Evolutionary conservation across 2,113 vertebrate genomes (phyloP).

Genomic region (Otis tarda): DNA sequence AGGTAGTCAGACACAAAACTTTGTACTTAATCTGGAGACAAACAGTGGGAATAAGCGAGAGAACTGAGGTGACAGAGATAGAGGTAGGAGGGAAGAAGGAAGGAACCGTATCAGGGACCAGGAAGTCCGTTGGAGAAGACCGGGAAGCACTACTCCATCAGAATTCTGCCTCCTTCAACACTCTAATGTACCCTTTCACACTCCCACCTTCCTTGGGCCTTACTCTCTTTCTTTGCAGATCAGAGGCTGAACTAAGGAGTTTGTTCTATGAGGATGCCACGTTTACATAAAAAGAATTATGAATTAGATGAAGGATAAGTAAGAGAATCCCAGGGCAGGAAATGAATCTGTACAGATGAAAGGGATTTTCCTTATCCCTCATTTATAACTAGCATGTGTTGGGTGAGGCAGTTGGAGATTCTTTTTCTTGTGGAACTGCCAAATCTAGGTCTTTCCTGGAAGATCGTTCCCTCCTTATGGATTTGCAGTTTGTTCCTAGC

Average conservation of each 20-base stretch:
- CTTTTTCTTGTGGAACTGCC: conserved; percentile 14
- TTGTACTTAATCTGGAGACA: not conserved
- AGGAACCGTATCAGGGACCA: not conserved
- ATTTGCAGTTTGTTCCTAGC: not conserved
- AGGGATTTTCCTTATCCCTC: conserved; percentile 1
- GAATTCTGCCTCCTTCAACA: not conserved
- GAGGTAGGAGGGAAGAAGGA: not conserved
- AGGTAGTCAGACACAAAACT: not conserved
- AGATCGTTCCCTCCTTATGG: not conserved
- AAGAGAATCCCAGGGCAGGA: not conserved
- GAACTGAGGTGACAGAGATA: not conserved
- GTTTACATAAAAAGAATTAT: not conserved
- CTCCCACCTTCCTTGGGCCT: not conserved
- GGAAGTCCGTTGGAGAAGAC: rapidly evolving
- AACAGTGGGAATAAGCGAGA: not conserved
- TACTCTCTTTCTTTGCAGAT: not conserved
- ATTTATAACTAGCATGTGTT: not conserved
- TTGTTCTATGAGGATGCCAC: not conserved
- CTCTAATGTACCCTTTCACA: not conserved
- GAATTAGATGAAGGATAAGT: not conserved
- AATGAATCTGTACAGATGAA: conserved; percentile 43
- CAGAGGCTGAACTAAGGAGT: not conserved
- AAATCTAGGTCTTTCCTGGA: conserved; percentile 7
- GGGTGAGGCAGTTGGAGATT: not conserved
- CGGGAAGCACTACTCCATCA: not conserved